phyloP scores from a whole-genome alignment of 2,888 invertebrate species.

The Xylota sylvarum region DNA sequence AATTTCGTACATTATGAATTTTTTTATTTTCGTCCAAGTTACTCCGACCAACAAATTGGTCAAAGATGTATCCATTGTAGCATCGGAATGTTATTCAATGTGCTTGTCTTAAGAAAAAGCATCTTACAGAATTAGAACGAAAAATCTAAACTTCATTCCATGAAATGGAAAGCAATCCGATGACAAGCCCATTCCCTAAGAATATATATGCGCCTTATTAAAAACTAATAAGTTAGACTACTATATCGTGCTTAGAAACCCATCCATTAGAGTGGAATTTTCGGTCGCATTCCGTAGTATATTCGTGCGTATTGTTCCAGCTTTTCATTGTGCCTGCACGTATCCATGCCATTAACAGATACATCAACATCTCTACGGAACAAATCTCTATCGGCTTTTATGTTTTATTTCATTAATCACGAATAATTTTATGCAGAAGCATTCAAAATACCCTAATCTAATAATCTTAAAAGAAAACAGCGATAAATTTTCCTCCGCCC shows the following conservation, averaged over 20 bases:
- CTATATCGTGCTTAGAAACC: neutral
- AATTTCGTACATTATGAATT: no score
- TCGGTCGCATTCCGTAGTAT: neutral
- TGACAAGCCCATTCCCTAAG: neutral
- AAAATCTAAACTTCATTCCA: neutral
- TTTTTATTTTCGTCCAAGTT: no score
- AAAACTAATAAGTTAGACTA: neutral
- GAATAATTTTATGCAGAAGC: constrained; percentile 60
- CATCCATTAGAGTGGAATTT: constrained; percentile 17
- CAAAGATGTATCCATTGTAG: no score
- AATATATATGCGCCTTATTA: neutral
- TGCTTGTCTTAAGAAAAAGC: no score
- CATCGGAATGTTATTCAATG: no score
- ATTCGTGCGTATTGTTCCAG: constrained; percentile 1
- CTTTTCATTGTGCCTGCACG: neutral
- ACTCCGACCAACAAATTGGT: no score
- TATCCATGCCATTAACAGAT: neutral
- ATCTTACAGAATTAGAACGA: no score
- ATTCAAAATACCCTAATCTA: constrained; percentile 48
- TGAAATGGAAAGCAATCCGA: neutral
- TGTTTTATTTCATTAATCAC: constrained; percentile 29
- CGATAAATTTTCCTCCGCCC: constrained; percentile 22
- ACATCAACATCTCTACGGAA: neutral
- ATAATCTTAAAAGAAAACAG: constrained; percentile 54
- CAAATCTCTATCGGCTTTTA: constrained; percentile 18